Evolutionary conservation across 2,797 vertebrate species (phyloP).

Genomic region (Emys orbicularis): DNA sequence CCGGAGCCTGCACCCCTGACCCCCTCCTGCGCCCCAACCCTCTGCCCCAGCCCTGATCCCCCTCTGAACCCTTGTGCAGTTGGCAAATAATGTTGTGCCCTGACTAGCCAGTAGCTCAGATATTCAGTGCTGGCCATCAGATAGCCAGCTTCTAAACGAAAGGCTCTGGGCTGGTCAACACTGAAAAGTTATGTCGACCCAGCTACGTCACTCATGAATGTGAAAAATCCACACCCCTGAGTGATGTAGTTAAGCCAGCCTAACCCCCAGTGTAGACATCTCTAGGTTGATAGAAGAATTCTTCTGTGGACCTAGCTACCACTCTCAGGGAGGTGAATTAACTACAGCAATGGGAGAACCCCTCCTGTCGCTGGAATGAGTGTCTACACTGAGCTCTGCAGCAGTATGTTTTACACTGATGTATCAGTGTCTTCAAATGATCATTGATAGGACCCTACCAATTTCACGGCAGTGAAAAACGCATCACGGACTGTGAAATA

Average conservation of each 20-base stretch:
- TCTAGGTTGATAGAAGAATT: neutral
- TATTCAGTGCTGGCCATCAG: neutral
- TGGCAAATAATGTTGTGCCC: neutral
- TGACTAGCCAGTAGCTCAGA: neutral
- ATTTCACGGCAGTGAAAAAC: too few relatives aligned
- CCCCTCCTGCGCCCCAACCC: rapidly evolving
- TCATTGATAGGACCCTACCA: too few relatives aligned
- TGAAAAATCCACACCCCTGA: neutral
- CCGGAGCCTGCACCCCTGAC: too few relatives aligned
- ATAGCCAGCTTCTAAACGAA: neutral
- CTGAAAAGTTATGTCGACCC: too few relatives aligned
- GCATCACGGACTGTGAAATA: too few relatives aligned
- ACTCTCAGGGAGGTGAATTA: neutral
- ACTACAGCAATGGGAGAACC: too few relatives aligned
- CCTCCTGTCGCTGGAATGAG: neutral
- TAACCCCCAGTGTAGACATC: neutral
- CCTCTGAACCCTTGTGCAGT: neutral
- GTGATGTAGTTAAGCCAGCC: neutral
- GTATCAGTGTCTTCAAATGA: neutral
- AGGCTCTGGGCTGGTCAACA: neutral
- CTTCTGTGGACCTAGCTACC: neutral
- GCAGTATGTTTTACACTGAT: neutral
- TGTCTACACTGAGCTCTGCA: neutral
- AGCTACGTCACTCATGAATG: neutral
- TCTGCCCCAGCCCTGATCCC: too few relatives aligned